phyloP scores from a whole-genome alignment of 1,140 invertebrate genomes.

The Drosophila pruinosa region DNA sequence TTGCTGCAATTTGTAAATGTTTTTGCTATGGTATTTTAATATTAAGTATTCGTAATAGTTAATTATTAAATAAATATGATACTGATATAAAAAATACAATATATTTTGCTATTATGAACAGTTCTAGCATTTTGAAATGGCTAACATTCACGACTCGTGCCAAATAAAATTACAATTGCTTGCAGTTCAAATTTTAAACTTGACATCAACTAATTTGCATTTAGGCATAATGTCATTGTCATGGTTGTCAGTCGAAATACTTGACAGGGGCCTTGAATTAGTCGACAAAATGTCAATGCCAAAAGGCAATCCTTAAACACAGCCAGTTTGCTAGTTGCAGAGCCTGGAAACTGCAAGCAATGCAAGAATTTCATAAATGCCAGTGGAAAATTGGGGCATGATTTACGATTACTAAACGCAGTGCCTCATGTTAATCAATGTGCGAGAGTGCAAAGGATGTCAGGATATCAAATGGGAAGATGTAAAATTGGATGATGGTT shows the following conservation, averaged over 20 bases:
- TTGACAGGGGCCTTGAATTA: constrained; percentile 5
- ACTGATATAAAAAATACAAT: not conserved
- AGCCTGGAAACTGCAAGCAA: constrained; percentile 19
- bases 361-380: constrained; percentile 55
- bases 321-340: not conserved
- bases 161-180: no score
- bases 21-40: no score
- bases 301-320: not conserved
- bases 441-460: not conserved
- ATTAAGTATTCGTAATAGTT: no score
- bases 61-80: not conserved
- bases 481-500: constrained; percentile 7
- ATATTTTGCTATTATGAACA: no score
- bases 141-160: no score
- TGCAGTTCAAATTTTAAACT: no score
- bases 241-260: not conserved
- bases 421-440: constrained; percentile 70
- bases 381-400: constrained; percentile 25
- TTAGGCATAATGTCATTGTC: no score
- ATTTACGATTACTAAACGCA: constrained; percentile 65
- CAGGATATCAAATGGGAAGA: not conserved
- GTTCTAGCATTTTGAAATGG: no score
- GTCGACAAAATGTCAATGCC: constrained; percentile 1
- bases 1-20: no score
- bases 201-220: no score